phyloP scores from a whole-genome alignment of 2,113 vertebrate genomes.

The Platysteira castanea region DNA sequence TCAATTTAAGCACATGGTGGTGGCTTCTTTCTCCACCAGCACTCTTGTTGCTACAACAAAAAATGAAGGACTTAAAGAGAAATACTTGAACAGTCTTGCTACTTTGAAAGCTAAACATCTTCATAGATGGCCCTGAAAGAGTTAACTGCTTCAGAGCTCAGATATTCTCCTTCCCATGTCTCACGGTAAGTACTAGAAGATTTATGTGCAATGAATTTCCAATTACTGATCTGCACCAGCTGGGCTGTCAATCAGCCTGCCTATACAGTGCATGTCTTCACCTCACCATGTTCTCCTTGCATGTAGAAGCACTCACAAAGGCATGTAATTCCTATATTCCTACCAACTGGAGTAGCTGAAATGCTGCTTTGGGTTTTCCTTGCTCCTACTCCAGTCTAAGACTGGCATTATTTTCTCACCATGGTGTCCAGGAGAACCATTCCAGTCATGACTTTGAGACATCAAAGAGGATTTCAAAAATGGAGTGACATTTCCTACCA shows the following conservation, averaged over 20 bases:
- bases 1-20: conserved; percentile 6
- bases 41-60: neutral
- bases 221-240: conserved; percentile 77
- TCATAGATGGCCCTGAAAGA: conserved; percentile 53
- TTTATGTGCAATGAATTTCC: conserved; percentile 81
- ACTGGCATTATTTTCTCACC: neutral
- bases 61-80: conserved; percentile 43
- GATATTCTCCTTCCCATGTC: conserved; percentile 62
- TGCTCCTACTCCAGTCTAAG: neutral
- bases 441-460: conserved; percentile 15
- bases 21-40: conserved; percentile 20
- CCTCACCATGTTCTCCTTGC: conserved; percentile 43
- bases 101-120: neutral
- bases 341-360: neutral
- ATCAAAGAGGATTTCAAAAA: conserved; percentile 35
- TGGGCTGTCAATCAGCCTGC: conserved; percentile 75
- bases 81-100: neutral
- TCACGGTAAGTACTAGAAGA: conserved; percentile 73
- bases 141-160: conserved; percentile 66
- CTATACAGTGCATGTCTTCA: conserved; percentile 51
- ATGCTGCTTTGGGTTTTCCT: neutral
- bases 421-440: conserved; percentile 22
- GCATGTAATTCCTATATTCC: conserved; percentile 48
- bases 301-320: conserved; percentile 35
- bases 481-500: neutral